A percentile compares a stretch with the other conserved stretches of the same genome.
Evolutionary conservation across 2,113 vertebrate genomes (phyloP).

Genomic region (Spilogale gracilis): DNA sequence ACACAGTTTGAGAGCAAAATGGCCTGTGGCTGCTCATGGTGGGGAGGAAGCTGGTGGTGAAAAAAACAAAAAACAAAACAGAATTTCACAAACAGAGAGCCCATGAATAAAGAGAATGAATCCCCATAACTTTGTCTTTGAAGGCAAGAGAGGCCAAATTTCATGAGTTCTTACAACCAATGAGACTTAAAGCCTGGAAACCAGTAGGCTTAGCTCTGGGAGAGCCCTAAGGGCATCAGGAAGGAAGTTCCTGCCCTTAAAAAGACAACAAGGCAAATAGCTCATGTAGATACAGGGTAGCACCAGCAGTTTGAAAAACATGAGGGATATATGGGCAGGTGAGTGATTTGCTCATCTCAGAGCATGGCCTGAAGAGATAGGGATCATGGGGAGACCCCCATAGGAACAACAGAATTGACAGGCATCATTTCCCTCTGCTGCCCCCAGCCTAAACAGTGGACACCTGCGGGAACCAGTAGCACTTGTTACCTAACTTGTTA

Average conservation of each 20-base stretch:
- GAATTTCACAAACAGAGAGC: neutral
- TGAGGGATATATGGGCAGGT: fast-evolving
- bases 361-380: neutral
- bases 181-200: neutral
- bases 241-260: neutral
- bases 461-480: neutral
- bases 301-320: neutral
- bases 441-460: neutral
- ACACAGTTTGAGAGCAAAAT: neutral
- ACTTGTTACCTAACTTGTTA: neutral
- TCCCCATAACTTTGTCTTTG: neutral
- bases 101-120: neutral
- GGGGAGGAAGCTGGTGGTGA: neutral
- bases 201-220: neutral
- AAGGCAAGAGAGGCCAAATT: neutral
- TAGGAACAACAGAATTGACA: neutral
- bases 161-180: neutral
- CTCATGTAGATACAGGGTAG: neutral
- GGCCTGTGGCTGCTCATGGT: neutral
- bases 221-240: neutral
- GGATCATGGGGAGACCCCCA: neutral
- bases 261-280: neutral
- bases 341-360: neutral
- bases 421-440: neutral
- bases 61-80: neutral